phyloP scores from a whole-genome alignment of 2,888 invertebrate genomes.

The Agrilus biguttatus region DNA sequence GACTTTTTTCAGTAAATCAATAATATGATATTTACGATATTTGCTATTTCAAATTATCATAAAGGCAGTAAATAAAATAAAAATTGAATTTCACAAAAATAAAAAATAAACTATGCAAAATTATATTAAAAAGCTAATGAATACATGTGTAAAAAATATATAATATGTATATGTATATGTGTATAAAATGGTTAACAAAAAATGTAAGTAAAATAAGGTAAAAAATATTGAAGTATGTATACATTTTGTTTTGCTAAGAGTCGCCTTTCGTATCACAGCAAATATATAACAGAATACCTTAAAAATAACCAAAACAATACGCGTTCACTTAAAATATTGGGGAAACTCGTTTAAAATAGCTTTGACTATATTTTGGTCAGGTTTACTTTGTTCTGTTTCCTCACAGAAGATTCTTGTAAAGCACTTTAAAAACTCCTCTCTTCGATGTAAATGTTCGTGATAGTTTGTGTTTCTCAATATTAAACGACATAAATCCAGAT shows the following conservation, averaged over 20 bases:
- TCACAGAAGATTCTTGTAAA: constrained; percentile 79
- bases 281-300: background rate
- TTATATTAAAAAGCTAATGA: no score
- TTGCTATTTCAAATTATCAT: no score
- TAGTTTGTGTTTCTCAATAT: constrained; percentile 73
- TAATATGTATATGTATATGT: no score
- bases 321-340: constrained; percentile 46
- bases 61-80: no score
- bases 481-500: constrained; percentile 64
- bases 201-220: constrained; percentile 2
- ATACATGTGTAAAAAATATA: no score
- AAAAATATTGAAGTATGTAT: constrained; percentile 1
- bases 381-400: constrained; percentile 57
- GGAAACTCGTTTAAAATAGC: constrained; percentile 78
- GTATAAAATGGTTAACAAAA: background rate
- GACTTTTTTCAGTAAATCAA: no score
- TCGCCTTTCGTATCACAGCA: background rate
- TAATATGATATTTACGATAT: no score
- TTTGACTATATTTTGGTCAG: constrained; percentile 63
- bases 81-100: no score
- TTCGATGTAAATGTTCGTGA: constrained; percentile 62
- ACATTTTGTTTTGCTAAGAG: constrained; percentile 1
- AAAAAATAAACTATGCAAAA: no score
- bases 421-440: constrained; percentile 69
- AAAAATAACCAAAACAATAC: background rate